Evolutionary conservation across 2,888 invertebrate species (phyloP).

Genomic region (Drosophila suboccidentalis): DNA sequence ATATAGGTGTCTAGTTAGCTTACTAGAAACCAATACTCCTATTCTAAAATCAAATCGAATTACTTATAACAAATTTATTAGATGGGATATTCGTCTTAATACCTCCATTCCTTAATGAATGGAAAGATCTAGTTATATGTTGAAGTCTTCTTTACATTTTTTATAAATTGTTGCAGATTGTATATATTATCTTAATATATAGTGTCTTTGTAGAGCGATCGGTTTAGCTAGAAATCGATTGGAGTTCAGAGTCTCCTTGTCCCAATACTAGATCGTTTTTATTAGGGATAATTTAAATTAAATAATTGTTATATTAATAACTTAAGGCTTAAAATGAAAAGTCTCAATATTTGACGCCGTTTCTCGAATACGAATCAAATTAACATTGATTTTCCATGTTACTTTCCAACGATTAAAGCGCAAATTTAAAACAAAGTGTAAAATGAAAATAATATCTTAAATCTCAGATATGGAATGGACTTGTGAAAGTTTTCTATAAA

Average conservation of each 20-base stretch:
- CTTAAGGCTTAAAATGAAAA: not conserved
- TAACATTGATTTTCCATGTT: not conserved
- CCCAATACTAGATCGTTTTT: too few species aligned
- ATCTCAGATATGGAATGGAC: not conserved
- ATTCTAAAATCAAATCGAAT: too few species aligned
- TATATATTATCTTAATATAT: too few species aligned
- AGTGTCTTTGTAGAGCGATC: too few species aligned
- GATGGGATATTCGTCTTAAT: not conserved
- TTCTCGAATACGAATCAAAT: not conserved
- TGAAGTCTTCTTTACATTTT: not conserved
- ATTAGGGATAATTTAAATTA: not conserved
- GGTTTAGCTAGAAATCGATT: too few species aligned
- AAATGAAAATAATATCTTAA: not conserved
- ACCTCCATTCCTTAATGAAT: not conserved
- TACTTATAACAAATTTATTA: too few species aligned
- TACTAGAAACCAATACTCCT: too few species aligned
- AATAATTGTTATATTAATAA: not conserved
- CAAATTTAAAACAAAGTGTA: not conserved
- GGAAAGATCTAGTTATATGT: not conserved
- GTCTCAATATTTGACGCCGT: not conserved
- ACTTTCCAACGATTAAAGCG: too few species aligned
- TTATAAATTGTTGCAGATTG: not conserved
- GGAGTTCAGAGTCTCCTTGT: too few species aligned
- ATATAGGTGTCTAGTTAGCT: too few species aligned
- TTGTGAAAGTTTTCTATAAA: not conserved